phyloP scores from a whole-genome alignment of 1,140 invertebrate species.

The Frieseomelitta varia region DNA sequence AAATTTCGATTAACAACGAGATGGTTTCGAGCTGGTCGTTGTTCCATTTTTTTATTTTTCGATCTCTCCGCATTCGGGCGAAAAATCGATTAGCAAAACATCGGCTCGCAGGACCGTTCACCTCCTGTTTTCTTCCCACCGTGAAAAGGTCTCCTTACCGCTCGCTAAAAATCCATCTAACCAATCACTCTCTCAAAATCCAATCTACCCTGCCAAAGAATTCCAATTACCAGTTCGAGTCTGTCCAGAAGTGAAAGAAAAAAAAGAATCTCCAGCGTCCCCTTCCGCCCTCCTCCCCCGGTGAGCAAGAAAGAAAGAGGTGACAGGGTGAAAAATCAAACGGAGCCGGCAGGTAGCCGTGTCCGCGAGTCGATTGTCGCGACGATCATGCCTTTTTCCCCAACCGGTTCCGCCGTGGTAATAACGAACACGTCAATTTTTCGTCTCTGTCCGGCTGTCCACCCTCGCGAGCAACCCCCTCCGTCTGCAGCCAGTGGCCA shows the following conservation, averaged over 20 bases:
- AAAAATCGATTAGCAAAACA: background rate
- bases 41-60: background rate
- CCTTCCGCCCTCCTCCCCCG: too few species aligned
- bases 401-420: constrained; percentile 34
- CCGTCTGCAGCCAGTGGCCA: constrained; percentile 11
- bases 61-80: background rate
- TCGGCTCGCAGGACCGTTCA: background rate
- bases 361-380: constrained; percentile 33
- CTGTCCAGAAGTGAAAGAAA: background rate
- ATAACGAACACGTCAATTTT: constrained; percentile 73
- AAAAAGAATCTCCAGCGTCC: background rate
- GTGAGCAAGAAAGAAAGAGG: background rate
- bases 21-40: background rate
- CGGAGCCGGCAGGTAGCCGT: background rate
- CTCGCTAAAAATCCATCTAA: background rate
- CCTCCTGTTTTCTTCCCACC: background rate
- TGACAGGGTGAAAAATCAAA: constrained; percentile 14
- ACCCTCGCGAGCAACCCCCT: constrained; percentile 47
- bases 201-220: background rate
- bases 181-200: background rate
- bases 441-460: constrained; percentile 67
- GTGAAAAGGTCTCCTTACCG: background rate
- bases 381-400: background rate
- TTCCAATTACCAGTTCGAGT: background rate
- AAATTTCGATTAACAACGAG: background rate